Base-by-base conservation (phyloP, 64 coral and sea anemone genomes). In the Hydrozoanthus tunicans region DNA sequence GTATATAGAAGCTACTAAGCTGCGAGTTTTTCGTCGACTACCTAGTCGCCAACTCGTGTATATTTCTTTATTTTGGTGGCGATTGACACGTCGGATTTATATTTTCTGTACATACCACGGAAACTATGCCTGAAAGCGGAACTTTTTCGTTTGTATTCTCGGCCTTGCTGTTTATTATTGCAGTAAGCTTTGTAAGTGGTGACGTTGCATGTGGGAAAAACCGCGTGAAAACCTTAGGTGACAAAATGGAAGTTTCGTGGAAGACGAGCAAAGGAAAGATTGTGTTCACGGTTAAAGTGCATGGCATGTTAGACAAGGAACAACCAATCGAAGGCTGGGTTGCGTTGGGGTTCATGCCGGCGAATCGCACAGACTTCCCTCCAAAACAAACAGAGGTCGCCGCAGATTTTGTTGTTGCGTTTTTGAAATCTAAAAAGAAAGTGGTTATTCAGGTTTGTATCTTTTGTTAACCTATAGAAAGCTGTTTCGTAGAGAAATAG, bases 341-440 rank as follows among this genome's bases (percentile, higher is more conserved):
- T 74, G 84, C 69, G 1, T 6, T 88, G 23, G 84, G 84, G 13
- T 88, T 88, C 56, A 75, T 88, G 84, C n/a, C 59, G 11, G 56
- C 53, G 24, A 54, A 74, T 10, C 32, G 32, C 32, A 51, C 84
- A 3, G 26, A 27, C 13, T 60, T 43, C 70, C 84, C 84, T 88
- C 84, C 84, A 11, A 60, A 24, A 59, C 56, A 88, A 8, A 20
- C 56, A 4, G 69, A 70, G 32, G 70, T 14, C 43, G 56, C 56
- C 17, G 84, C 84, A 59, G 84, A 88, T 13, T 88, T 88, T 61
- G 84, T 88, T 70, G 55, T 88, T 75, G 67, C 69, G 60, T 75
- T 88, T 59, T 59, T 88, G 84, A 88, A 51, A 70, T 74, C 4
- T n/a, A 88, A 88, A 75, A 88, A 75, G 69, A 88, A 88, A 26